Base-by-base conservation (phyloP, 2,113 vertebrate genomes). In the Todiramphus saurophagus region DNA sequence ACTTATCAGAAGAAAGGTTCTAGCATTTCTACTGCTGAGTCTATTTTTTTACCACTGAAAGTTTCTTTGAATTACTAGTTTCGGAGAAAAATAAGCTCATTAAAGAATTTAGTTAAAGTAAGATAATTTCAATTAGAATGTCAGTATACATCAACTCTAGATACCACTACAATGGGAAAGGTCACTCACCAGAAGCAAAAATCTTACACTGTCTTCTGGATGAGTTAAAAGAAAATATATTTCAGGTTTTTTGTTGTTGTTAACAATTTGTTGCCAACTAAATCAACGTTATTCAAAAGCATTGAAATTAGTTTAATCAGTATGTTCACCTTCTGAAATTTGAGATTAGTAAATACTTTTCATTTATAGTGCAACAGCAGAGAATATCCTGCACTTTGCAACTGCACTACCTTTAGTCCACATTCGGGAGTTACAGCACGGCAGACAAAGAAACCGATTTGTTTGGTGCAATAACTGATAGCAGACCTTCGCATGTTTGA, bases 401-500 rank as follows among this genome's bases (percentile, higher is more conserved):
- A 41, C 50, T 62, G 30, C 35, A 68, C 64, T 75, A 78, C 92
- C 93, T 95, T 64, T 5, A 81, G 80, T 60, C 51, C 56, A 19
- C 30, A 9, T 48, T 39, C 55, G 55, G 5, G 18, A 95, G 64
- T 74, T 79, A 46, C 50, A 79, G 69, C 67, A 56, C 1, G 1
- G 85, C 74, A 92, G 87, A 94, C 82, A 87, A 96, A 95, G 89
- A 50, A 66, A 74, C 9, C 8, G 60, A 72, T 90, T 78, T 96
- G 89, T 95, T 96, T 95, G 78, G 86, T 86, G 94, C 94, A 90
- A 67, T 74, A 94, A 93, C 69, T 79, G 75, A 91, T 74, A 80
- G 82, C 83, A 96, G 89, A 94, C 82, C 96, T 95, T 95, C 85
- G 72, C 43, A 41, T 92, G 66, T 95, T 64, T 96, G 97, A 96